These are phyloP conservation scores for Mesochorus sp. DNA, from an alignment of 2,888 invertebrate species.

Conservation along the genomic window DNA sequence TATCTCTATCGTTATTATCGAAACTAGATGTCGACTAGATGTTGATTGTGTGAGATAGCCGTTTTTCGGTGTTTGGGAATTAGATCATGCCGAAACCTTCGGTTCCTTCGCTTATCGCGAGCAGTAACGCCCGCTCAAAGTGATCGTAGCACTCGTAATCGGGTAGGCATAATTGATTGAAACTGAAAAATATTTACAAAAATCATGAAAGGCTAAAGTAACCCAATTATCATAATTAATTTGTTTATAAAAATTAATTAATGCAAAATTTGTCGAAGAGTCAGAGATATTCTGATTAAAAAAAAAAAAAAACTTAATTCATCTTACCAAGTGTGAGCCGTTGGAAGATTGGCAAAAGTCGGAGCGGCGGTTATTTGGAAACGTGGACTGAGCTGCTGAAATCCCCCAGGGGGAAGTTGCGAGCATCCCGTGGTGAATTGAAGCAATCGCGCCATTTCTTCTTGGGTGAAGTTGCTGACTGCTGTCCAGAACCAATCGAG, in stretches of 20 bases:
- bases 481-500: constrained; percentile 96
- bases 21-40: constrained; percentile 67
- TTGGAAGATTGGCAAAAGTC: constrained; percentile 94
- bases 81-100: constrained; percentile 94
- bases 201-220: too few relatives aligned
- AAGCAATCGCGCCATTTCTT: constrained; percentile 95
- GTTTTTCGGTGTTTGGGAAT: constrained; percentile 66
- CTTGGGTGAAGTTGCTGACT: constrained; percentile 93
- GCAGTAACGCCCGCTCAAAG: constrained; percentile 93
- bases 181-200: constrained; percentile 84
- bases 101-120: constrained; percentile 97
- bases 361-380: constrained; percentile 96
- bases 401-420: constrained; percentile 95
- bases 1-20: constrained; percentile 48
- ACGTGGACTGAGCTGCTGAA: constrained; percentile 93
- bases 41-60: constrained; percentile 56
- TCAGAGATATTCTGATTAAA: not conserved
- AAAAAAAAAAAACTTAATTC: too few relatives aligned
- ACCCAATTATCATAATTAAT: too few relatives aligned
- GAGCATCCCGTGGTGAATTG: constrained; percentile 97
- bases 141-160: constrained; percentile 97
- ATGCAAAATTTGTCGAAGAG: not conserved
- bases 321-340: constrained; percentile 95
- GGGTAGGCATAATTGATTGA: constrained; percentile 97
- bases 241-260: too few relatives aligned